These are phyloP conservation scores for Brevimyrus niger DNA, from an alignment of 2,113 vertebrate species.

Conservation along the genomic window DNA sequence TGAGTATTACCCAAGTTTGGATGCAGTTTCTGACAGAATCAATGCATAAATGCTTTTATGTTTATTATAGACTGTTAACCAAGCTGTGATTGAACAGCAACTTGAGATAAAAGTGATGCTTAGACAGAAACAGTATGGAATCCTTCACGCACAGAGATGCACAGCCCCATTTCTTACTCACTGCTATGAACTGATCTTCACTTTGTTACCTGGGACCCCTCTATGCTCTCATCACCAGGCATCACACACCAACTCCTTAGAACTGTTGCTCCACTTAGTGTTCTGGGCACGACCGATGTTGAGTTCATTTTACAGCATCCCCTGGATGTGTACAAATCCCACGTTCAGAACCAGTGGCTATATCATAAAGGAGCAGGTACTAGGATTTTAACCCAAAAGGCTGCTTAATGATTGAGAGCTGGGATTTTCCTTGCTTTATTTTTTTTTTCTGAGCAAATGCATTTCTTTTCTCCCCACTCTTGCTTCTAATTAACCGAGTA, in stretches of 20 bases:
- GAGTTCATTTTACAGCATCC: background rate
- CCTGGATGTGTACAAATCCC: background rate
- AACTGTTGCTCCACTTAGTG: background rate
- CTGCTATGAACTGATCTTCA: background rate
- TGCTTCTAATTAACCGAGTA: constrained; percentile 99
- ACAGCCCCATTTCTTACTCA: background rate
- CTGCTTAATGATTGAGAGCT: constrained; percentile 95
- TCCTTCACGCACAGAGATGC: background rate
- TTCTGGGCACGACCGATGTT: background rate
- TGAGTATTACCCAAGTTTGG: background rate
- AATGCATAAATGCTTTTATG: background rate
- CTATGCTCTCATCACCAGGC: background rate
- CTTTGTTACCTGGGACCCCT: background rate
- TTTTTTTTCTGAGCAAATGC: constrained; percentile 66
- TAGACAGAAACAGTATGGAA: background rate
- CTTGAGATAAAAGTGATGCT: background rate
- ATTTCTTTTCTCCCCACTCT: constrained; percentile 91
- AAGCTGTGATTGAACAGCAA: background rate
- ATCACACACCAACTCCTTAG: background rate
- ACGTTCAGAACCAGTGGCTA: constrained; percentile 37
- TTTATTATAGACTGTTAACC: background rate
- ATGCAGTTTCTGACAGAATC: background rate
- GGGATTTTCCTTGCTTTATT: constrained; percentile 57
- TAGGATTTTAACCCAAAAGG: constrained; percentile 96
- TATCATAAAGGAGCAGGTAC: constrained; percentile 90